phyloP scores from a whole-genome alignment of 2,797 vertebrate genomes.

The Danionella dracula region DNA sequence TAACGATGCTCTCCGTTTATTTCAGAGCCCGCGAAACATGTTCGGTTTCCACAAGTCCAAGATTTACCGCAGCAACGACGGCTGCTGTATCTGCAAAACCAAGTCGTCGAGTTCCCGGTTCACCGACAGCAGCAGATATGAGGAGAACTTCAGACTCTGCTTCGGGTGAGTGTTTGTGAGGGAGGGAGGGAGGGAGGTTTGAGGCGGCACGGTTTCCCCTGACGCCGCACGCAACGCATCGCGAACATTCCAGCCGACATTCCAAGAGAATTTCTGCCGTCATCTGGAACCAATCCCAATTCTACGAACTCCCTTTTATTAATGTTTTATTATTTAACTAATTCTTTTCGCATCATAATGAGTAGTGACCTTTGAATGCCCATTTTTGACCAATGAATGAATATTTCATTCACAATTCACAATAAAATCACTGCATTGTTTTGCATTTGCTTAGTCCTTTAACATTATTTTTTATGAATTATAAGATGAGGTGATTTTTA shows the following conservation, averaged over 20 bases:
- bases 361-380: no score
- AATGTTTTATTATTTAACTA: no score
- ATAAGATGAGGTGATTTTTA: no score
- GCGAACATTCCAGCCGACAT: background rate
- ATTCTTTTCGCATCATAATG: no score
- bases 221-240: background rate
- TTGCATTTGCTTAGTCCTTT: no score
- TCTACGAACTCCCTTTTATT: no score
- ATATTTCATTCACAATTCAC: no score
- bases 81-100: constrained; percentile 81
- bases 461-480: no score
- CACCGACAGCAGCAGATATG: constrained; percentile 79
- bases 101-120: constrained; percentile 81
- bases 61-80: constrained; percentile 79
- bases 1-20: background rate
- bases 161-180: constrained; percentile 65
- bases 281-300: background rate
- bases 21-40: constrained; percentile 55
- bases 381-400: no score
- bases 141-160: constrained; percentile 75
- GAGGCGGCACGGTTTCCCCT: no score
- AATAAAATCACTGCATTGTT: no score
- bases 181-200: no score
- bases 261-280: background rate
- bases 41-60: constrained; percentile 81